phyloP scores from a whole-genome alignment of 1,140 invertebrate species.

The Eulimnadia texana region DNA sequence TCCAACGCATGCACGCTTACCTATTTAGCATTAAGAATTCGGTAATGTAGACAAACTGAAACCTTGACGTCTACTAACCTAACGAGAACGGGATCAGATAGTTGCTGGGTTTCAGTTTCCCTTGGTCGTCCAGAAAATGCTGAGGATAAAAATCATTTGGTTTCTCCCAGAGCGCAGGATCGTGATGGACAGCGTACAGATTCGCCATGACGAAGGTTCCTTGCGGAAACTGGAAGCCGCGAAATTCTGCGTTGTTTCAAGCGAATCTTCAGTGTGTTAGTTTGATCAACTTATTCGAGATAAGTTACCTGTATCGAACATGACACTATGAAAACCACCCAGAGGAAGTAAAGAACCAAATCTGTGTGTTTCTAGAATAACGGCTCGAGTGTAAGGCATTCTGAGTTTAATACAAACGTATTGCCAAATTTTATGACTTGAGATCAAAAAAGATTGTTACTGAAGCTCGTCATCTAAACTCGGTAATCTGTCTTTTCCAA shows the following conservation, averaged over 20 bases:
- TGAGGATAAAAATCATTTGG: background rate
- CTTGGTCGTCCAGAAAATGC: background rate
- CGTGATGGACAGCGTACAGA: background rate
- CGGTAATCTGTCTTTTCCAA: slow-evolving; percentile 64
- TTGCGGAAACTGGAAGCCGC: background rate
- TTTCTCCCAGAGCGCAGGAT: background rate
- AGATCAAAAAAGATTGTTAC: no score
- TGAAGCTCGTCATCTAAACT: slow-evolving; percentile 49
- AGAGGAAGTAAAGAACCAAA: background rate
- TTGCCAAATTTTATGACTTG: background rate
- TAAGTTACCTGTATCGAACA: background rate
- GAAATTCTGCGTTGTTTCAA: background rate
- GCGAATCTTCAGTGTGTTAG: no score
- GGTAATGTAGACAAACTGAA: background rate
- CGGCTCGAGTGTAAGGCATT: background rate
- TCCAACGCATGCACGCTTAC: slow-evolving; percentile 27
- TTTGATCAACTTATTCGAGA: background rate
- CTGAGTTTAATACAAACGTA: background rate
- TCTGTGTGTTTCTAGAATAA: background rate
- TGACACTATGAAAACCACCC: background rate
- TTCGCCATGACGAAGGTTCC: background rate
- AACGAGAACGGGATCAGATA: background rate
- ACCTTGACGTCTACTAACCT: background rate
- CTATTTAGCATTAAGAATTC: slow-evolving; percentile 18
- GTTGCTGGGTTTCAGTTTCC: background rate